Evolutionary conservation across 2,797 vertebrate species (phyloP), one percentile per base, ranked within the genome.

Genomic region (Sebastolobus alascanus): DNA sequence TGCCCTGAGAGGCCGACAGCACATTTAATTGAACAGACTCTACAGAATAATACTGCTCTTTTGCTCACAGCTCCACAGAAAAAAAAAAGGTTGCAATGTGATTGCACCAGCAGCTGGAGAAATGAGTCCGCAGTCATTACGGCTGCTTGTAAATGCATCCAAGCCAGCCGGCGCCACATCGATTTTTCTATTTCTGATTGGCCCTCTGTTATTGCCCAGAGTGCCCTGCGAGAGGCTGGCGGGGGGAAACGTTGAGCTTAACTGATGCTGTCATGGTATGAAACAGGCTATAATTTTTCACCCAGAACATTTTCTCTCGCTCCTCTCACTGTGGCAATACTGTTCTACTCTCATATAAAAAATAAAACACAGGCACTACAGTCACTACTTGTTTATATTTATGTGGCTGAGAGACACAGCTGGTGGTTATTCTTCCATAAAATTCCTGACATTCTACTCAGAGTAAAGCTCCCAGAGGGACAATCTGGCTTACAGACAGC

Each of bases 151-250:
- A 93, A 94, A 94, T 93, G 89, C 87, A 87, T 81, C 90, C 83
- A 37, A 93, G 91, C 87, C 84, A 84, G 84, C 87, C 75, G 78
- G 93, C 85, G 90, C 91, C 92, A 84, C 68, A 95, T 95, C 78
- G 80, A 95, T 94, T 93, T 93, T 89, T 79, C 86, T 93, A 92
- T 94, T 94, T 91, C 87, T 91, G 84, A 93, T 94, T 91, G 85
- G 87, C 75, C 76, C 79, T 84, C 74, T 82, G 84, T 89, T 91
- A 88, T 80, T 87, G 87, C 83, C 71, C 82, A 25, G 63, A 85
- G 84, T 90, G 80, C 68, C 69, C 79, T 52, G 79, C 3, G 13
- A 89, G 74, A 78, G 67, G 79, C 79, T 52, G 75, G 12, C 2
- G n/a, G 27, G 8, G 16, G 27, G 69, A 37, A 56, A 29, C 2